phyloP scores from a whole-genome alignment of 2,113 vertebrate species.

The Serinus canaria region DNA sequence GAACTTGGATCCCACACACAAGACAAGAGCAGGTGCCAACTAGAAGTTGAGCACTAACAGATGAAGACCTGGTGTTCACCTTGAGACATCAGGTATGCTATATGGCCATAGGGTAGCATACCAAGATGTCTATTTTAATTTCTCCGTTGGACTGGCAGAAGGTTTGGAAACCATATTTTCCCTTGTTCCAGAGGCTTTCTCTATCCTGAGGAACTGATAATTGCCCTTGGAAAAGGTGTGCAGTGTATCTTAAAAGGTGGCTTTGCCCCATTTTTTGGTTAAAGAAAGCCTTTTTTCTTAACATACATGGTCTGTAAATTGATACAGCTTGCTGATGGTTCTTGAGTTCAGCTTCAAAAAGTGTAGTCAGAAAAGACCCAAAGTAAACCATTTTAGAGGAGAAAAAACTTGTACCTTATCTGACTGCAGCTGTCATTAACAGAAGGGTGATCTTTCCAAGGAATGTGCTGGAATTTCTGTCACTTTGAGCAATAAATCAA shows the following conservation, averaged over 20 bases:
- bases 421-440: background rate
- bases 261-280: background rate
- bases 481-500: background rate
- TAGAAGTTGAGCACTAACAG: background rate
- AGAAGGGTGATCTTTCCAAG: background rate
- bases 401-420: background rate
- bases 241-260: background rate
- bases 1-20: background rate
- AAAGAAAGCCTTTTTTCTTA: background rate
- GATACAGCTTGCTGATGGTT: background rate
- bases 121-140: background rate
- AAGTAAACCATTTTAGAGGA: background rate
- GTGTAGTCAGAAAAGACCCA: background rate
- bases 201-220: background rate
- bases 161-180: background rate
- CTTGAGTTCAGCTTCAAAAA: background rate
- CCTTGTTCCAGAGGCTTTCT: background rate
- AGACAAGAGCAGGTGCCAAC: background rate
- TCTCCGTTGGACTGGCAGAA: background rate
- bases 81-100: fast-evolving
- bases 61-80: background rate
- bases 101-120: background rate
- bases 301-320: background rate
- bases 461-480: background rate
- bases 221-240: background rate